phyloP scores from a whole-genome alignment of 2,888 invertebrate genomes.

The Rhagophthalmus giganteus region DNA sequence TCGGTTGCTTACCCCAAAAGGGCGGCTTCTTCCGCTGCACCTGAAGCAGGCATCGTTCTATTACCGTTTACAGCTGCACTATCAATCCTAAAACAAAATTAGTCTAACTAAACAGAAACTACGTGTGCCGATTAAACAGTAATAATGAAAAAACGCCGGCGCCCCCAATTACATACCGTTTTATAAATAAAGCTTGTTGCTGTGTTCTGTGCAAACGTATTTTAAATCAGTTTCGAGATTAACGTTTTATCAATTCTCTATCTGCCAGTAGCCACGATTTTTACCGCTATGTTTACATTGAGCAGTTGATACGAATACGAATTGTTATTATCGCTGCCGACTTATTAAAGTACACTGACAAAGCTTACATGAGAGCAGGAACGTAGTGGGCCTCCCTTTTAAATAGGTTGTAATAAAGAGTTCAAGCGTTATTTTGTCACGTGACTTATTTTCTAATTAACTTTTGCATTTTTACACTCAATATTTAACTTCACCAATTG shows the following conservation, averaged over 20 bases:
- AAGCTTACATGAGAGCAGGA: too few species aligned
- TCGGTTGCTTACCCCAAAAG: constrained; percentile 82
- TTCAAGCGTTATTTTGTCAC: constrained; percentile 1
- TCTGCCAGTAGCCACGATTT: neutral
- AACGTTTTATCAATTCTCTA: neutral
- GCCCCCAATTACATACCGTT: neutral
- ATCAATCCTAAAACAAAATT: constrained; percentile 51
- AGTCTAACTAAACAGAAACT: constrained; percentile 19
- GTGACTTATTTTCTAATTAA: constrained; percentile 12
- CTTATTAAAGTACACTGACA: too few species aligned
- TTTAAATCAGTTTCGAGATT: constrained; percentile 7
- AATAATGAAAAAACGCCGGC: neutral
- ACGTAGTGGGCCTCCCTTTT: too few species aligned
- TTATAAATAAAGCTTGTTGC: constrained; percentile 2
- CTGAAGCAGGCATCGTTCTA: constrained; percentile 69
- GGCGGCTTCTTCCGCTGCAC: constrained; percentile 81
- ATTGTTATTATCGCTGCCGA: too few species aligned
- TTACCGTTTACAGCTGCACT: constrained; percentile 52
- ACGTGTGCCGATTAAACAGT: constrained; percentile 12
- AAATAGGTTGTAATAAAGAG: too few species aligned
- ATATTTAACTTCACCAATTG: neutral
- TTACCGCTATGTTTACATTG: neutral
- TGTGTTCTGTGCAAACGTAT: constrained; percentile 4
- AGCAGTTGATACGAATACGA: too few species aligned
- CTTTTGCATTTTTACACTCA: constrained; percentile 7